phyloP scores from a whole-genome alignment of 2,888 invertebrate genomes.

The Amitus sp. region DNA sequence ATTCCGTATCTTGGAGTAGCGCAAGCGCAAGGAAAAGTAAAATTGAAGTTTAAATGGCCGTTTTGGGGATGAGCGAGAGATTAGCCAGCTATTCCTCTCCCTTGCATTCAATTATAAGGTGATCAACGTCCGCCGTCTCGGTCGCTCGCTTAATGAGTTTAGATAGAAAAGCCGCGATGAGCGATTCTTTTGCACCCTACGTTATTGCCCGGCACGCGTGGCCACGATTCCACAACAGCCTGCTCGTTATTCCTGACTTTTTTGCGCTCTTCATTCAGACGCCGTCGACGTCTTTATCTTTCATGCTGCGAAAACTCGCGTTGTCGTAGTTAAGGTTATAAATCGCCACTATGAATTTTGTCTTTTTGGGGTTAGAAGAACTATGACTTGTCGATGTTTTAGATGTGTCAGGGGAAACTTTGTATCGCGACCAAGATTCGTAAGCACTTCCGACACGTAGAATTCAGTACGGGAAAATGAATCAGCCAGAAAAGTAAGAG shows the following conservation, averaged over 20 bases:
- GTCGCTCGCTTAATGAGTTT: background rate
- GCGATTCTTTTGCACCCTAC: background rate
- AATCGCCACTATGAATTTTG: too few species aligned
- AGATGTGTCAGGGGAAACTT: background rate
- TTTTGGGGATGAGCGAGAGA: conserved; percentile 29
- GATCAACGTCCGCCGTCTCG: background rate
- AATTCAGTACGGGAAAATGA: conserved; percentile 1
- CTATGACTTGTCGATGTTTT: background rate
- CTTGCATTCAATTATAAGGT: conserved; percentile 48
- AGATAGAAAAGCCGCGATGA: background rate
- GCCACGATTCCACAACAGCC: background rate
- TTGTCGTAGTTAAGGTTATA: too few species aligned
- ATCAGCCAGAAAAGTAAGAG: background rate
- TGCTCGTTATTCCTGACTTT: too few species aligned
- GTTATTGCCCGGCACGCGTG: background rate
- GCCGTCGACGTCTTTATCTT: too few species aligned
- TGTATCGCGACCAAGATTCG: background rate
- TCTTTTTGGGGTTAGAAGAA: too few species aligned
- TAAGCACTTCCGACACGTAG: background rate
- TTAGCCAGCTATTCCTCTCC: conserved; percentile 34
- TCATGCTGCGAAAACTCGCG: too few species aligned
- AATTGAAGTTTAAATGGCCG: conserved; percentile 46
- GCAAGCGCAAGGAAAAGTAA: conserved; percentile 34
- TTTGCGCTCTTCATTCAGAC: too few species aligned
- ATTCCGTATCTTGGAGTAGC: conserved; percentile 35